Conservation (phyloP, 1,140 invertebrate species). For the Eumeta japonica region DNA sequence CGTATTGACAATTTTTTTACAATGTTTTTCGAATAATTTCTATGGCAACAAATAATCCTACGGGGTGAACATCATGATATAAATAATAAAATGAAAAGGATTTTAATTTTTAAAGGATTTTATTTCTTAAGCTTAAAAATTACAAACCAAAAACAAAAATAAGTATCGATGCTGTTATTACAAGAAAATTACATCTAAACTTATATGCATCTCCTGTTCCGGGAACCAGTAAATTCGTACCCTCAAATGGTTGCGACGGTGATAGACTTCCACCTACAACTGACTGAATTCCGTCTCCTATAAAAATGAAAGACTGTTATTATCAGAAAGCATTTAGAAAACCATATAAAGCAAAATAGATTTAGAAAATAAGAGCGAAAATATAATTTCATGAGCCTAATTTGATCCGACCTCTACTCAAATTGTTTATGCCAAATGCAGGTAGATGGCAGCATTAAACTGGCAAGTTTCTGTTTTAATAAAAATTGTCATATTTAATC, state of each 20-base stretch:
- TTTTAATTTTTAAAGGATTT: too few species aligned
- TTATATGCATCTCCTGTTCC: constrained; percentile 25
- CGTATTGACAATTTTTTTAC: too few species aligned
- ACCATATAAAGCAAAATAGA: not conserved
- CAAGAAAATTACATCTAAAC: not conserved
- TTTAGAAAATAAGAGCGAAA: constrained; percentile 5
- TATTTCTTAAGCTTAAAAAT: too few species aligned
- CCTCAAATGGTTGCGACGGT: constrained; percentile 24
- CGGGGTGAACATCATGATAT: too few species aligned
- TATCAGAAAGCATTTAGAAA: constrained; percentile 4
- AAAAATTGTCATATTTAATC: too few species aligned
- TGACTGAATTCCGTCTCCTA: constrained; percentile 46
- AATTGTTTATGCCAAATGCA: too few species aligned
- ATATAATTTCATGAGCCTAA: not conserved
- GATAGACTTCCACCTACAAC: constrained; percentile 35
- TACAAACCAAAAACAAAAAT: too few species aligned
- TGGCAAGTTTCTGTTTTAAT: too few species aligned
- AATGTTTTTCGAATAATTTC: too few species aligned
- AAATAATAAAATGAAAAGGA: too few species aligned
- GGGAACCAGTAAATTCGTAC: constrained; percentile 40
- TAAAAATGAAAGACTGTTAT: constrained; percentile 12
- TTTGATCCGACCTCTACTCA: not conserved
- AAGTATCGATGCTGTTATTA: not conserved
- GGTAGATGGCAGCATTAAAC: too few species aligned
- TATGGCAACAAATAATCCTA: too few species aligned